phyloP scores from a whole-genome alignment of 2,888 invertebrate species.

The Diarsia rubi region DNA sequence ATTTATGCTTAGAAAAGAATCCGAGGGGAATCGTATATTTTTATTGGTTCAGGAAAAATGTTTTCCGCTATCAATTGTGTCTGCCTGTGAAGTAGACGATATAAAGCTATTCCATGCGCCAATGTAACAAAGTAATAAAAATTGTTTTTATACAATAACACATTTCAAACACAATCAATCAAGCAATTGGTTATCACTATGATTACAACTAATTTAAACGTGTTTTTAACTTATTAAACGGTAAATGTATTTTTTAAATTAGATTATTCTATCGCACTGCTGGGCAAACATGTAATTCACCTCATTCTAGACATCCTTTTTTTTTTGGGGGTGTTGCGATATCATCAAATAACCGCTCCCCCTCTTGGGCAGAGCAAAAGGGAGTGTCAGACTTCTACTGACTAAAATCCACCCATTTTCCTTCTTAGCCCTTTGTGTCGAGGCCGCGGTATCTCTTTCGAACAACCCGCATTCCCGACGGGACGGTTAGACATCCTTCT shows the following conservation, averaged over 20 bases:
- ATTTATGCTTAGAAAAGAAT: constrained; percentile 32
- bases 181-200: not conserved
- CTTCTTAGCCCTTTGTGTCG: too few species aligned
- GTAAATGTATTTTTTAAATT: not conserved
- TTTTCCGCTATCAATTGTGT: constrained; percentile 21
- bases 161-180: not conserved
- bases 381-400: too few species aligned
- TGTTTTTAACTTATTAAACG: not conserved
- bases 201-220: not conserved
- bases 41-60: constrained; percentile 37
- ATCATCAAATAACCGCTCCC: too few species aligned
- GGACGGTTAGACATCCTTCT: not conserved
- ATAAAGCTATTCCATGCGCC: constrained; percentile 8
- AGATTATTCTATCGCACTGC: too few species aligned
- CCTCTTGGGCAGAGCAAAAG: too few species aligned
- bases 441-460: too few species aligned
- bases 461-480: too few species aligned
- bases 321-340: too few species aligned
- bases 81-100: constrained; percentile 19
- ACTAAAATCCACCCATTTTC: too few species aligned
- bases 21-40: constrained; percentile 24
- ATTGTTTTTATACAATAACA: not conserved
- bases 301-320: not conserved
- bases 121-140: not conserved
- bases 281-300: too few species aligned